phyloP scores from a whole-genome alignment of 2,888 invertebrate species.

The Abrostola triplasia region DNA sequence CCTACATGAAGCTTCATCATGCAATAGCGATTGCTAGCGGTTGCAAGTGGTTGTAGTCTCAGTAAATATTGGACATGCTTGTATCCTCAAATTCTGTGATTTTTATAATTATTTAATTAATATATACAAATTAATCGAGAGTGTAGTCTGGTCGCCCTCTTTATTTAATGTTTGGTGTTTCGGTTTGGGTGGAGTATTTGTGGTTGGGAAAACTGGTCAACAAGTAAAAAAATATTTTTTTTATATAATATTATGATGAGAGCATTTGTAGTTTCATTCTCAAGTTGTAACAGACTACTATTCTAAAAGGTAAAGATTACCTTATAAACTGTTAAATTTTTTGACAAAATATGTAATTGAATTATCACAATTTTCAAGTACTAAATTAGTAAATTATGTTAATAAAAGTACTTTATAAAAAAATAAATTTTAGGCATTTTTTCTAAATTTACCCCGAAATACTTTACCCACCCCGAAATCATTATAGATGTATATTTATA shows the following conservation, averaged over 20 bases:
- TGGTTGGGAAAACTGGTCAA: no score
- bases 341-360: no score
- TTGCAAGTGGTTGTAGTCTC: slow-evolving; percentile 25
- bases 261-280: no score
- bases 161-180: slow-evolving; percentile 46
- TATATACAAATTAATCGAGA: slow-evolving; percentile 51
- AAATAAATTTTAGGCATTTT: no score
- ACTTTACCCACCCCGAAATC: slow-evolving; percentile 35
- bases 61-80: slow-evolving; percentile 49
- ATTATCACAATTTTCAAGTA: no score
- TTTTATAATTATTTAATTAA: slow-evolving; percentile 54
- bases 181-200: slow-evolving; percentile 19
- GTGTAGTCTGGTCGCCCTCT: slow-evolving; percentile 63
- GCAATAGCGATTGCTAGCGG: slow-evolving; percentile 21
- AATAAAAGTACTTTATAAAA: no score
- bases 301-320: no score
- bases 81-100: slow-evolving; percentile 73
- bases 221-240: no score
- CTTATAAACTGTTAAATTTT: no score
- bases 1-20: neutral
- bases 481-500: slow-evolving; percentile 50
- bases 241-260: slow-evolving; percentile 2
- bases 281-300: no score
- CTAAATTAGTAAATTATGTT: no score
- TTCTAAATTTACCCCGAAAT: slow-evolving; percentile 4